Evolutionary conservation across 1,140 invertebrate species (phyloP), one percentile per base, ranked within the genome.

Genomic region (Drosophila erecta): DNA sequence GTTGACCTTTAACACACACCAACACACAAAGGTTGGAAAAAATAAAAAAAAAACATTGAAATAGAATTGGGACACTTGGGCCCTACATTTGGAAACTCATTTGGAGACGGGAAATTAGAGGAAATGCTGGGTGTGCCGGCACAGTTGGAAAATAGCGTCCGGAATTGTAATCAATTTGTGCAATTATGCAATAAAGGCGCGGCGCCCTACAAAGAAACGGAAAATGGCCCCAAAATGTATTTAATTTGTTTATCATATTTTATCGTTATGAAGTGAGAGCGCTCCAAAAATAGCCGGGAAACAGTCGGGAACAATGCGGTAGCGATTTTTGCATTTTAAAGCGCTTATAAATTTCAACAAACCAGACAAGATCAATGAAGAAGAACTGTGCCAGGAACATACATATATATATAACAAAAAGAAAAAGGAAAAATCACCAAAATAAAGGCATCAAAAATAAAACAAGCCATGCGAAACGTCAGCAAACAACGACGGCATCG

Each of bases 131-230:
- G 58, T 49, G 44, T 71, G 49, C 10, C 58, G 55, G 50, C 59
- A 49, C 55, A 70, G 70, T 60, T 60, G 49, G 33, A 22, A 44
- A 40, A 65, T 30, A 30, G 14, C 17, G 2, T 12, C 60, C 49
- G 40, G 55, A 77, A 74, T 69, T 78, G 43, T 79, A 86, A 86
- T 87, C 83, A 86, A 86, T 83, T 86, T 86, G 62, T 79, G 69
- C 79, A 87, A 86, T 86, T 87, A 86, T 81, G 83, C 81, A 86
- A 86, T 60, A 70, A 22, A 33, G 67, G 65, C 41, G 35, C 51
- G 66, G 27, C 27, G 17, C 27, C 15, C 50, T 54, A 44, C 59
- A 62, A 62, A 56, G 38, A 27, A 33, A 24, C 22, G 17, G 35
- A 38, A 51, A 64, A 35, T 20, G 17, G 7, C 43, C 54, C 56